Percentiles rank a stretch among this genome's conserved stretches.
phyloP scores from a whole-genome alignment of 2,797 vertebrate species.

The Phalanger gymnotis region DNA sequence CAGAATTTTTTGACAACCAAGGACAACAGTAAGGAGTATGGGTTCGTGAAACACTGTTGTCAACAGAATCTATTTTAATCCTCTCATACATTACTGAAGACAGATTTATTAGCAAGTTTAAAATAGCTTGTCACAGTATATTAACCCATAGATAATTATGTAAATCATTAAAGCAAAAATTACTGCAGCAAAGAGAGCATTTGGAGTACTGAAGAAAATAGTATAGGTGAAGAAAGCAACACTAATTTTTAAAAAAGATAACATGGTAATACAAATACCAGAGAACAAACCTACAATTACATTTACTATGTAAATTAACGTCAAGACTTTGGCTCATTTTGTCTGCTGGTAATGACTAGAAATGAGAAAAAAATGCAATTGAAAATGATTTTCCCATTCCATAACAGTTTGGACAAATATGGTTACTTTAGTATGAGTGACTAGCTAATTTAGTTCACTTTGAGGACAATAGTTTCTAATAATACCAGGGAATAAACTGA shows the following conservation, averaged over 20 bases:
- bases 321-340: constrained; percentile 59
- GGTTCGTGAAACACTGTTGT: constrained; percentile 29
- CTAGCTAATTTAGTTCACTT: constrained; percentile 8
- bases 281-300: neutral
- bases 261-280: neutral
- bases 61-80: constrained; percentile 51
- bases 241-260: neutral
- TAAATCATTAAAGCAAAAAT: constrained; percentile 63
- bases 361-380: constrained; percentile 30
- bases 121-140: constrained; percentile 45
- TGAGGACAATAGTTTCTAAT: neutral
- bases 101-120: constrained; percentile 68
- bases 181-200: constrained; percentile 56
- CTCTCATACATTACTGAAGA: constrained; percentile 51
- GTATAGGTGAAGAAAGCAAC: neutral
- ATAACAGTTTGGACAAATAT: neutral
- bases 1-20: neutral
- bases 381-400: constrained; percentile 15
- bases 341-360: neutral
- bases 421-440: constrained; percentile 14
- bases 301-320: constrained; percentile 43
- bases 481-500: neutral
- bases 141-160: constrained; percentile 42
- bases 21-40: neutral
- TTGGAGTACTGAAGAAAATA: neutral